A percentile compares a stretch with the other conserved stretches of the same genome.
phyloP scores from a whole-genome alignment of 2,113 vertebrate genomes.

The Sylvilagus bachmani region DNA sequence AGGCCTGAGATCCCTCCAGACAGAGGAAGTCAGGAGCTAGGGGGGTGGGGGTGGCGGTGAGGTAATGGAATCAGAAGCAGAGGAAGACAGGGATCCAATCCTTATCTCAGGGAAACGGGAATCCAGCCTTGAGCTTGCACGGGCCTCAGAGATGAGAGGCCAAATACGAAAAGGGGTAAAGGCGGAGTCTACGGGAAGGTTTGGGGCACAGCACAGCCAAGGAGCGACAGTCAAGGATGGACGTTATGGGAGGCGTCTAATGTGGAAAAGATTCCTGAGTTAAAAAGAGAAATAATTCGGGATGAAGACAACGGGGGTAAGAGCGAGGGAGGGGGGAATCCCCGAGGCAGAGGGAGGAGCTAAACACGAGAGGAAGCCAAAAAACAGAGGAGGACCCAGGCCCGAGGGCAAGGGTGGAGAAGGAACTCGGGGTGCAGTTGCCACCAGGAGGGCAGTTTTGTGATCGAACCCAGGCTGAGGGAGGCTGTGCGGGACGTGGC shows the following conservation, averaged over 20 bases:
- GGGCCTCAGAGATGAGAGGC: not conserved
- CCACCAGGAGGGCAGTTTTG: slow-evolving; percentile 54
- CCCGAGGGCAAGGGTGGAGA: not conserved
- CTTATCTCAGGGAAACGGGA: slow-evolving; percentile 18
- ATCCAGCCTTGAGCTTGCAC: not conserved
- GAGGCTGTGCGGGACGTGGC: slow-evolving; percentile 8
- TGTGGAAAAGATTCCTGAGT: not conserved
- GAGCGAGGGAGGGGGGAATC: slow-evolving; percentile 11
- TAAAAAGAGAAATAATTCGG: slow-evolving; percentile 34
- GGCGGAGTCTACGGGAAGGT: slow-evolving; percentile 32
- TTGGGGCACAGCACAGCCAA: not conserved
- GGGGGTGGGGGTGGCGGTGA: slow-evolving; percentile 26
- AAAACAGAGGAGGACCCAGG: slow-evolving; percentile 45
- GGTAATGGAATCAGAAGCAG: slow-evolving; percentile 52
- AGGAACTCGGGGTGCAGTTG: slow-evolving; percentile 59
- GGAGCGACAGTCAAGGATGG: slow-evolving; percentile 8
- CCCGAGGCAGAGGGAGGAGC: slow-evolving; percentile 74
- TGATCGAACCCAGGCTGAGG: slow-evolving; percentile 45
- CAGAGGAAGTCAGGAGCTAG: slow-evolving; percentile 15
- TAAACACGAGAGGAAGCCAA: slow-evolving; percentile 64
- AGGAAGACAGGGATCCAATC: slow-evolving; percentile 20
- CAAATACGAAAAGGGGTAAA: slow-evolving; percentile 23
- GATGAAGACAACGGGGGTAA: slow-evolving; percentile 29
- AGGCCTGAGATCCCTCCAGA: not conserved
- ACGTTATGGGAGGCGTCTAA: not conserved